Percentiles rank a stretch among this genome's conserved stretches.
Conservation (phyloP, 2,888 invertebrate species). For the Sarcophaga caerulescens region DNA sequence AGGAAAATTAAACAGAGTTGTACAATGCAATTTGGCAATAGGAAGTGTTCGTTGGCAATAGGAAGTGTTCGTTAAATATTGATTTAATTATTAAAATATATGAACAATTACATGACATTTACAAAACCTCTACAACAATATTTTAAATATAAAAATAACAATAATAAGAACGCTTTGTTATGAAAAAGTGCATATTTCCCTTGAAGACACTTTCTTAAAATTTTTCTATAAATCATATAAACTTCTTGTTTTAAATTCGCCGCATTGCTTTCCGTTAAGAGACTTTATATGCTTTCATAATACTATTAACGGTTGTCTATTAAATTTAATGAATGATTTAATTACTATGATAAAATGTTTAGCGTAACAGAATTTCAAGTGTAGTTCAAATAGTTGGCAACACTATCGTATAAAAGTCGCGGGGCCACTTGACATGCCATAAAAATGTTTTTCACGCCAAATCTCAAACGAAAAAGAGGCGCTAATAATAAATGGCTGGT, state of each 20-base stretch:
- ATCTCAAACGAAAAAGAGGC: slow-evolving; percentile 71
- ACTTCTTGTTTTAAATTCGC: neutral
- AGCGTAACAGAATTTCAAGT: neutral
- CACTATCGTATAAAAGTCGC: neutral
- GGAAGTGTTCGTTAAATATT: slow-evolving; percentile 43
- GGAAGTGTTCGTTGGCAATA: slow-evolving; percentile 33
- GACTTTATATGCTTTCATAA: too few species aligned
- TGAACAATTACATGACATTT: neutral
- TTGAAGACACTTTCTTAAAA: too few species aligned
- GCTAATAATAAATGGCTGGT: slow-evolving; percentile 35
- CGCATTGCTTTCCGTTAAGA: too few species aligned
- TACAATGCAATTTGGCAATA: neutral
- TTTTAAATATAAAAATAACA: neutral
- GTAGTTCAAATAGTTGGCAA: neutral
- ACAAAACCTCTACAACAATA: neutral
- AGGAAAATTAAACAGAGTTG: slow-evolving; percentile 35
- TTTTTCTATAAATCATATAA: neutral
- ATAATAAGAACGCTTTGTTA: neutral
- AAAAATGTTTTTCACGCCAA: slow-evolving; percentile 70
- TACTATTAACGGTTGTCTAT: too few species aligned
- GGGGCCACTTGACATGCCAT: neutral
- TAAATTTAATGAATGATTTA: too few species aligned
- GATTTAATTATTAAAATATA: neutral
- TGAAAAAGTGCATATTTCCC: too few species aligned
- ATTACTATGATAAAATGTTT: too few species aligned